phyloP scores from a whole-genome alignment of 2,113 vertebrate genomes.

The Aptenodytes forsteri region DNA sequence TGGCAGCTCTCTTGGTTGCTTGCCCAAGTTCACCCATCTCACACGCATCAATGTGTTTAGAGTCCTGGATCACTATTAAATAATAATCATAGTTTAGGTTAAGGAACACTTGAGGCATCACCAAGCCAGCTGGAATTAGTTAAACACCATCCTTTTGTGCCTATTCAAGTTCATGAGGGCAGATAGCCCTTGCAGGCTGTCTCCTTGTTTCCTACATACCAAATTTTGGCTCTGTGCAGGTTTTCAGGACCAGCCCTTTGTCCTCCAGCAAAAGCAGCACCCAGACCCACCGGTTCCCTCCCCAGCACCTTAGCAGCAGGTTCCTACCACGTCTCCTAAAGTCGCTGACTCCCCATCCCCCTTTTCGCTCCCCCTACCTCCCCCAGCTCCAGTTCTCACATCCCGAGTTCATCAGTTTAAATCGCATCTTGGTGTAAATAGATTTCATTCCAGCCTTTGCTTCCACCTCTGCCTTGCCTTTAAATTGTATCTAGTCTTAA shows the following conservation, averaged over 20 bases:
- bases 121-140: neutral
- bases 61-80: neutral
- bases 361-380: neutral
- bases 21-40: neutral
- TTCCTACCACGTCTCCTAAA: neutral
- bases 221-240: neutral
- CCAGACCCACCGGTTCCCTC: neutral
- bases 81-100: no score
- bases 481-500: slow-evolving; percentile 58
- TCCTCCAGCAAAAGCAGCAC: neutral
- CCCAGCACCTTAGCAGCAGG: neutral
- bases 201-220: neutral
- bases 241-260: neutral
- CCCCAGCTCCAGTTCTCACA: neutral
- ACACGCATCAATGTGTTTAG: accelerated
- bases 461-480: slow-evolving; percentile 35
- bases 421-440: slow-evolving; percentile 42
- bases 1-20: neutral
- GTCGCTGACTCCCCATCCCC: neutral
- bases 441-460: slow-evolving; percentile 33
- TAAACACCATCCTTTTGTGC: neutral
- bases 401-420: slow-evolving; percentile 13
- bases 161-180: neutral
- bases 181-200: neutral
- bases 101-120: neutral